phyloP scores from a whole-genome alignment of 2,797 vertebrate species.

The Prunella strophiata region DNA sequence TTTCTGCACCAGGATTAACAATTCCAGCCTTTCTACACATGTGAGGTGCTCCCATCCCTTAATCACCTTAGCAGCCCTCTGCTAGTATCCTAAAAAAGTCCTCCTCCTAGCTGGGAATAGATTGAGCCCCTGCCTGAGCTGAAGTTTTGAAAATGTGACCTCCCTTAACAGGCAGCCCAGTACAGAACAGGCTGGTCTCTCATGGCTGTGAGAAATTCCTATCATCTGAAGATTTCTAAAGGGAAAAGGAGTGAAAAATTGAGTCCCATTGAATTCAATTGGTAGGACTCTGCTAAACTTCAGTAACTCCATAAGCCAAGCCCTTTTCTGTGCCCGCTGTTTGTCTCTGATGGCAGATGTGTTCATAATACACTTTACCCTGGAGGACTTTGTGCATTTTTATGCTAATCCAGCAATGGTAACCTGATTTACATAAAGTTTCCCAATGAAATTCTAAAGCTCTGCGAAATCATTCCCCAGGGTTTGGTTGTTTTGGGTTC shows the following conservation, averaged over 20 bases:
- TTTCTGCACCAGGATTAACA: not conserved
- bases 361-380: not conserved
- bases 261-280: not conserved
- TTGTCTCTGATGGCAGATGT: not conserved
- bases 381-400: not conserved
- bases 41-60: not conserved
- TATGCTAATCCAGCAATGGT: not conserved
- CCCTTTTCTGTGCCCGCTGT: not conserved
- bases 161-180: not conserved
- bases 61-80: not conserved
- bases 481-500: not conserved
- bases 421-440: not conserved
- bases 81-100: not conserved
- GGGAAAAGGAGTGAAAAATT: not conserved
- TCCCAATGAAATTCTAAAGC: not conserved
- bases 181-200: not conserved
- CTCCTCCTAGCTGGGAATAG: not conserved
- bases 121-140: not conserved
- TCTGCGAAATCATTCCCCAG: not conserved
- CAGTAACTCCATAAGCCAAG: not conserved
- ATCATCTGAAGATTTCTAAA: not conserved
- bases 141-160: not conserved
- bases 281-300: not conserved
- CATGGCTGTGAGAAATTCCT: not conserved
- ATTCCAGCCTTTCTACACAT: fast-evolving